Evolutionary conservation across 2,113 vertebrate genomes (phyloP), one percentile per base, ranked within the genome.

Genomic region (Turdus rufiventris): DNA sequence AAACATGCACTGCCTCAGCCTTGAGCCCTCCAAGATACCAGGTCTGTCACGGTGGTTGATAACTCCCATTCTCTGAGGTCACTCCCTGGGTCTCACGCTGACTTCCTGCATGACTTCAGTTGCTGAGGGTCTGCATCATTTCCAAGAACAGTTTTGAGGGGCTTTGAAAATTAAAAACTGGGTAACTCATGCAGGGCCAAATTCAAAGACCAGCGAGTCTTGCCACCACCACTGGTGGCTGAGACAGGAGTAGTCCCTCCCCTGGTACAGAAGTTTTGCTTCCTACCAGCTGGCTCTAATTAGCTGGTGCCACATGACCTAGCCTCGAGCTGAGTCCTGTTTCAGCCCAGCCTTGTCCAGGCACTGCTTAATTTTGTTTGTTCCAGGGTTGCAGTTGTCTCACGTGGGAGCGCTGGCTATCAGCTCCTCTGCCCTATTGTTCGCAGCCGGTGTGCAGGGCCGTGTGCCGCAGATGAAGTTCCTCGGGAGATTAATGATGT

Each of bases 401-500:
- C 50, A 10, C 1, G 31, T 28, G 43, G 1, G 31, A 88, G 62
- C 0, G 0, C 72, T 60, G 18, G 4, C 82, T 51, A 23, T 34
- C 83, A 19, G 66, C 68, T 63, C 57, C 9, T 1, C 57, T 83
- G 50, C n/a, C 26, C 40, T 24, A 2, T 51, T 36, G 40, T 58
- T 72, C 7, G 6, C 47, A 14, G 53, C 45, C 3, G 0, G 47
- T 21, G 71, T 3, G 38, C 70, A 47, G 75, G 78, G 81, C 67
- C 67, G 75, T 16, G 58, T 1, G 12, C 63, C 19, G 18, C 88
- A 58, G 94, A 91, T 71, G 94, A 73, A 93, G 78, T 6, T 94
- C 85, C 73, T 78, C 1, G 0, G 79, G 76, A 95, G 82, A 87
- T 93, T 91, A 94, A 93, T 95, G 88, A 74, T 83, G 94, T 93